Percentiles rank a stretch among this genome's conserved stretches.
Evolutionary conservation across 2,888 invertebrate genomes (phyloP).

Genomic region (Drosophila ezoana): DNA sequence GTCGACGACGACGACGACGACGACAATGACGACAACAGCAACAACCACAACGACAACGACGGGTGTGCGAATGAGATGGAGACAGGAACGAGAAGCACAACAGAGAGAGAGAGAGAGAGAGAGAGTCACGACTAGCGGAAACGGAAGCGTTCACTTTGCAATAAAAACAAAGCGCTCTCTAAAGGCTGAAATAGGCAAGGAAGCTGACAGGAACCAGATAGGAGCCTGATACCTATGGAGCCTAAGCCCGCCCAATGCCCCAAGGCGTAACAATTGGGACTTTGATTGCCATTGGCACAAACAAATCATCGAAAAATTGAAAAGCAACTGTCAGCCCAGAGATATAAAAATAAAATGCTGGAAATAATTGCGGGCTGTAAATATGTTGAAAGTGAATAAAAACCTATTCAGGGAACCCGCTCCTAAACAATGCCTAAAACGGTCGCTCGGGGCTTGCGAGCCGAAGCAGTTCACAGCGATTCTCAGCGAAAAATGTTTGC

Average conservation of each 20-base stretch:
- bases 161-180: constrained; percentile 52
- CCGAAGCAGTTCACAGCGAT: background rate
- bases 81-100: background rate
- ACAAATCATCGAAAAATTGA: constrained; percentile 65
- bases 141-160: constrained; percentile 66
- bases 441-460: background rate
- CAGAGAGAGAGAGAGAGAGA: background rate
- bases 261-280: constrained; percentile 61
- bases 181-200: constrained; percentile 21
- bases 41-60: constrained; percentile 15
- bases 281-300: constrained; percentile 65
- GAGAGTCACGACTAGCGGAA: constrained; percentile 47
- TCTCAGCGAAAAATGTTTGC: background rate
- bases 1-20: constrained; percentile 1
- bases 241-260: constrained; percentile 1
- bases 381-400: constrained; percentile 50
- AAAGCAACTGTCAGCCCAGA: constrained; percentile 42
- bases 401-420: constrained; percentile 6
- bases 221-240: background rate
- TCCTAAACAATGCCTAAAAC: constrained; percentile 11
- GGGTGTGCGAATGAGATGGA: constrained; percentile 8
- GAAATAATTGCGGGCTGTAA: constrained; percentile 66
- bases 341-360: constrained; percentile 67
- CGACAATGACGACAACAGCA: background rate
- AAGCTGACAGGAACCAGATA: background rate